Evolutionary conservation across 2,797 vertebrate species (phyloP), one percentile per base, ranked within the genome.

Genomic region (Myripristis jacobus): DNA sequence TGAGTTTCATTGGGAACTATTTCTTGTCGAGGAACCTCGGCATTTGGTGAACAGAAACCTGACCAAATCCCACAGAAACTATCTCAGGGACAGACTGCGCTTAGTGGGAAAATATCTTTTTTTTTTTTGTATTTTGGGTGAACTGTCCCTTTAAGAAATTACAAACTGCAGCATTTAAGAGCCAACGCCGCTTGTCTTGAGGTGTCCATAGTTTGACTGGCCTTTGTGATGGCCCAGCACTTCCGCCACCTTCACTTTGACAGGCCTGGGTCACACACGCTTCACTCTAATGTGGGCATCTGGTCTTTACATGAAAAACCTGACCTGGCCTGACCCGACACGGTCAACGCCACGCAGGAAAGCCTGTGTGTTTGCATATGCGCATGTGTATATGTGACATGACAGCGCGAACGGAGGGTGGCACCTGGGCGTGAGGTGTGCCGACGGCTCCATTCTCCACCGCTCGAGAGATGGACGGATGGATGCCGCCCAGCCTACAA

Each of bases 141-240:
- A n/a, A n/a, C n/a, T n/a, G n/a, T n/a, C n/a, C n/a, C n/a, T n/a
- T n/a, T n/a, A n/a, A n/a, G n/a, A n/a, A n/a, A n/a, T n/a, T n/a
- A n/a, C n/a, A n/a, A n/a, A n/a, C n/a, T n/a, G n/a, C n/a, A n/a
- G n/a, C n/a, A n/a, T n/a, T 77, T 60, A 12, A 74, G 69, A 16
- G 15, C 73, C 73, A 68, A 56, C 70, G 62, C 52, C 67, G 81
- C 81, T 80, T 80, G 81, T 68, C 64, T 71, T 51, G 72, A 81
- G 52, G 48, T 58, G 38, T 73, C 61, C 6, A 0, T 72, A 66
- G 78, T 69, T 77, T 53, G 38, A 77, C 71, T 73, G 52, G 71
- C 70, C 79, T 79, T 31, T 50, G 50, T 71, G 81, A 83, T 73
- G 75, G 73, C 36, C 4, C 22, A 8, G 48, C 5, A 31, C 13